These are phyloP conservation scores for Sanderia malayensis DNA, from an alignment of 30 jellyfish, hydroid and myxozoan genomes.

Conservation along the genomic window DNA sequence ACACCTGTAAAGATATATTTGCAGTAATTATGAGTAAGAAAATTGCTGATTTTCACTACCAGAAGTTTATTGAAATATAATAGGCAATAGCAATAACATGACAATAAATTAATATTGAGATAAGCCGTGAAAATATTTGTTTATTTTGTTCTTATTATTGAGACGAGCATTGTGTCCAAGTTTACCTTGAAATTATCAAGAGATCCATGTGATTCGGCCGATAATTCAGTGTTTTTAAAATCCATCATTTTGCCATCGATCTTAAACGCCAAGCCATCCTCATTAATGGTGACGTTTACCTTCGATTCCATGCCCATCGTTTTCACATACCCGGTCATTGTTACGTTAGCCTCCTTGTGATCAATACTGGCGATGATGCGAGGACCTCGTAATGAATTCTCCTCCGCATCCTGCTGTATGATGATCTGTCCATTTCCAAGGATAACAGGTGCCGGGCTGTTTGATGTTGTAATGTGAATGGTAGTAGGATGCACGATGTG, in stretches of 20 bases:
- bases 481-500: constrained; percentile 66
- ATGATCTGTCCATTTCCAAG: constrained; percentile 91
- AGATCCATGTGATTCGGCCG: constrained; percentile 78
- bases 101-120: too few species aligned
- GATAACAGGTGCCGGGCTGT: constrained; percentile 99
- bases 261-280: constrained; percentile 69
- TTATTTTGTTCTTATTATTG: too few species aligned
- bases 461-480: constrained; percentile 72
- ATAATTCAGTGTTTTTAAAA: constrained; percentile 71
- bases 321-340: constrained; percentile 76
- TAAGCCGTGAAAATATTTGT: too few species aligned
- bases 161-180: not conserved
- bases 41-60: too few species aligned
- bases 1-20: too few species aligned
- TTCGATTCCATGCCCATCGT: constrained; percentile 88
- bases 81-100: too few species aligned
- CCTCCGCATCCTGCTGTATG: constrained; percentile 66
- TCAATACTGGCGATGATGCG: constrained; percentile 70
- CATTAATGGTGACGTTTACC: constrained; percentile 70
- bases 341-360: constrained; percentile 77
- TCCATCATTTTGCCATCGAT: constrained; percentile 90
- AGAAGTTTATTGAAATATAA: too few species aligned
- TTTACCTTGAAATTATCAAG: constrained; percentile 87
- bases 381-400: constrained; percentile 83
- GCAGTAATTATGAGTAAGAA: too few species aligned